A percentile compares a stretch with the other conserved stretches of the same genome.
These are phyloP conservation scores for Clytia hemisphaerica DNA, from an alignment of 30 jellyfish, hydroid and myxozoan genomes.

Conservation along the genomic window DNA sequence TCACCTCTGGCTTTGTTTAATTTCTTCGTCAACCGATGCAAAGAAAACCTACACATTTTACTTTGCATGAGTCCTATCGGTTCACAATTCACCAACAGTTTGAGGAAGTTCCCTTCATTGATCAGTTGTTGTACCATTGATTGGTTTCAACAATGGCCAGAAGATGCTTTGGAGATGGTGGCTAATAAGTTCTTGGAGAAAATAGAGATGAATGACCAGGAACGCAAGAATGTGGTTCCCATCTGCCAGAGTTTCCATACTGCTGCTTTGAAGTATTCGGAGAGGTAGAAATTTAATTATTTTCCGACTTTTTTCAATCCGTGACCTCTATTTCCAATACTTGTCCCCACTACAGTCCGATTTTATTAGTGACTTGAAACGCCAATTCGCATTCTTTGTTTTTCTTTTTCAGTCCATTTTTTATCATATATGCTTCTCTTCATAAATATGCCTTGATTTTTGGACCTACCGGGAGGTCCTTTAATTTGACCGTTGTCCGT, in stretches of 20 bases:
- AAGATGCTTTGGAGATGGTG: slow-evolving; percentile 97
- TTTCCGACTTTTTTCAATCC: too few species aligned
- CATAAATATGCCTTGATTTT: too few species aligned
- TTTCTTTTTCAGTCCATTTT: too few species aligned
- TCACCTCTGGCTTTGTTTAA: slow-evolving; percentile 82
- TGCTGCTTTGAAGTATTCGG: slow-evolving; percentile 65
- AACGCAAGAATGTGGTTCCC: slow-evolving; percentile 73
- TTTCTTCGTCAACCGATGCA: slow-evolving; percentile 84
- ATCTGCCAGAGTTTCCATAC: slow-evolving; percentile 79
- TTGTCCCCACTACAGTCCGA: too few species aligned
- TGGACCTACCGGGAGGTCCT: too few species aligned
- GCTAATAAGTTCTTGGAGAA: slow-evolving; percentile 86
- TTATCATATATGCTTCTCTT: too few species aligned
- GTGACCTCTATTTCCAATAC: too few species aligned
- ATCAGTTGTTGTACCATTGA: slow-evolving; percentile 95
- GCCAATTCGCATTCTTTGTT: too few species aligned
- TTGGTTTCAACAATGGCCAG: slow-evolving; percentile 99
- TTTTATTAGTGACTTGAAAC: too few species aligned
- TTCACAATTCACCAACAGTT: slow-evolving; percentile 74
- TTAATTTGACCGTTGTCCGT: too few species aligned
- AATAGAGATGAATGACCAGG: slow-evolving; percentile 68
- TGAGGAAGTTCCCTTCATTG: slow-evolving; percentile 91
- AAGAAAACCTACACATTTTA: slow-evolving; percentile 79
- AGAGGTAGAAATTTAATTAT: slow-evolving; percentile 49
- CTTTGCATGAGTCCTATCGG: slow-evolving; percentile 98